These are phyloP conservation scores for Clarias platycephalus DNA, from an alignment of 2,797 vertebrate genomes.

Conservation along the genomic window DNA sequence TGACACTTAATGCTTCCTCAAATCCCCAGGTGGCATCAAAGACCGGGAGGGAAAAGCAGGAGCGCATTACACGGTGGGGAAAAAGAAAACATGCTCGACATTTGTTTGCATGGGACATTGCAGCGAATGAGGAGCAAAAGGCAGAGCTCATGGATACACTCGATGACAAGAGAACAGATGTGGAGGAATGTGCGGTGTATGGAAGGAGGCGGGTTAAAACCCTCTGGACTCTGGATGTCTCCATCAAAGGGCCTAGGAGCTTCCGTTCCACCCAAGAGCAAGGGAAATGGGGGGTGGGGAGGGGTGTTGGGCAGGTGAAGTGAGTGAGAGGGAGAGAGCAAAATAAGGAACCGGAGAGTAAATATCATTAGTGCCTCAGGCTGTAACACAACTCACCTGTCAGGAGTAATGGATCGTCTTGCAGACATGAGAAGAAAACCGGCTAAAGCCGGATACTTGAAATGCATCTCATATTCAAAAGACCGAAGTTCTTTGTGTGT, in stretches of 20 bases:
- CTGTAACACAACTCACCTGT: constrained; percentile 33
- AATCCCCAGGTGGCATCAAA: constrained; percentile 70
- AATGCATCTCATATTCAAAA: constrained; percentile 30
- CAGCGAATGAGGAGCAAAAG: constrained; percentile 49
- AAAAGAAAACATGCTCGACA: constrained; percentile 43
- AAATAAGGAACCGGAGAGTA: constrained; percentile 20
- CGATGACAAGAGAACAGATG: constrained; percentile 44
- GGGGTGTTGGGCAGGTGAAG: too few relatives aligned
- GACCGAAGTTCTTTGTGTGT: constrained; percentile 15
- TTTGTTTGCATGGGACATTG: constrained; percentile 53
- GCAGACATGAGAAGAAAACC: constrained; percentile 20
- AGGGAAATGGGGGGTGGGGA: not conserved
- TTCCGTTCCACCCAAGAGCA: constrained; percentile 41
- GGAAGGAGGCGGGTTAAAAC: constrained; percentile 1
- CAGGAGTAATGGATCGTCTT: constrained; percentile 30
- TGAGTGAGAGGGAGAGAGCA: constrained; percentile 16
- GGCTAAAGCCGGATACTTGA: constrained; percentile 23
- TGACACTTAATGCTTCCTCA: constrained; percentile 70
- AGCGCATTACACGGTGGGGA: constrained; percentile 62
- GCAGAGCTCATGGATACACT: constrained; percentile 50
- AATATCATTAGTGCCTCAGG: constrained; percentile 40
- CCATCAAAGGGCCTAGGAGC: constrained; percentile 50
- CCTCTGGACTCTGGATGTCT: constrained; percentile 51
- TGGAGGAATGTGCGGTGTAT: constrained; percentile 54
- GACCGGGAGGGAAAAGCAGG: constrained; percentile 42